Evolutionary conservation across 1,140 invertebrate species (phyloP).

Genomic region (Heliconius nattereri): DNA sequence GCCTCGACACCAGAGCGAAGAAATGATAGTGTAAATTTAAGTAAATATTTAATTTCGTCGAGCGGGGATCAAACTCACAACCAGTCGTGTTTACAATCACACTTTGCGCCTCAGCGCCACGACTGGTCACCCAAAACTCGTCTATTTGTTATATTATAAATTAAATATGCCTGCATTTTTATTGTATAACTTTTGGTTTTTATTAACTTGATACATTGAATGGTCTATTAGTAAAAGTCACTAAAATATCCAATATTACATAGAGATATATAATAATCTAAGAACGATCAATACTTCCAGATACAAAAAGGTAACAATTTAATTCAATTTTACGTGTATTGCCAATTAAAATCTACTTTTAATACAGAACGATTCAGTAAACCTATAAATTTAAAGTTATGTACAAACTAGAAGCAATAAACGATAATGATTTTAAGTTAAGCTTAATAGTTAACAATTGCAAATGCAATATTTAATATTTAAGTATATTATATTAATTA

Average conservation of each 20-base stretch:
- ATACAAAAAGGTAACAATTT: conserved; percentile 9
- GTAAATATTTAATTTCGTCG: too few species aligned
- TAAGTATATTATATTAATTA: conserved; percentile 31
- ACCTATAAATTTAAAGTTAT: conserved; percentile 17
- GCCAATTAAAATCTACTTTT: conserved; percentile 15
- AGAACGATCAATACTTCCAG: neutral
- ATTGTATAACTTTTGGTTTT: too few species aligned
- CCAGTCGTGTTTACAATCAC: too few species aligned
- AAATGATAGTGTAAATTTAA: too few species aligned
- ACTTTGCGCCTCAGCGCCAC: too few species aligned
- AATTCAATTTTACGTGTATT: conserved; percentile 4
- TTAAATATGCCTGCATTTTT: too few species aligned
- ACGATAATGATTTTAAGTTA: conserved; percentile 12
- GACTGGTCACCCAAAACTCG: neutral
- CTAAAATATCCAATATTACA: too few species aligned
- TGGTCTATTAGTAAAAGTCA: too few species aligned
- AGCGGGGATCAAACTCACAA: too few species aligned
- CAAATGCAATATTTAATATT: conserved; percentile 45
- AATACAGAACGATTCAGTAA: conserved; percentile 17
- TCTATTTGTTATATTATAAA: neutral
- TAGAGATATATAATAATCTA: too few species aligned
- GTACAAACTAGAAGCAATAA: conserved; percentile 19
- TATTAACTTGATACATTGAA: too few species aligned
- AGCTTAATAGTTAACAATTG: conserved; percentile 12
- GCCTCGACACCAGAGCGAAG: too few species aligned